A percentile compares a stretch with the other conserved stretches of the same genome.
Conservation (phyloP, 2,113 vertebrate species). For the Delphinapterus leucas region DNA sequence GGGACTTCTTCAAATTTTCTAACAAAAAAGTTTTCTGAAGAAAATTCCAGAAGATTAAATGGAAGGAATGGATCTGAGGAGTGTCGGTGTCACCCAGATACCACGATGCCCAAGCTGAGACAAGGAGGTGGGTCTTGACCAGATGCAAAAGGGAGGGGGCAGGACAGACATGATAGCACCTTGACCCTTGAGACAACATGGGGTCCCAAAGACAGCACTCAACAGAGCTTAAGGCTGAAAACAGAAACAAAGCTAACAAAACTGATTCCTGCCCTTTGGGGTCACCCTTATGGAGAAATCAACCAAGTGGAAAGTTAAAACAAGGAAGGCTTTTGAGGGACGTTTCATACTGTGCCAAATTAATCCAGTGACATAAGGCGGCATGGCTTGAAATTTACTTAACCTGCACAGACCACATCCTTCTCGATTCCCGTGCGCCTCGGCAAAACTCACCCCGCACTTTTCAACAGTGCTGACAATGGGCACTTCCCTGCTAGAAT, state of each 20-base stretch:
- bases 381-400: background rate
- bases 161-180: background rate
- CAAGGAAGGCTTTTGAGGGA: background rate
- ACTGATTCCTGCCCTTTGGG: background rate
- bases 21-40: background rate
- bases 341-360: background rate
- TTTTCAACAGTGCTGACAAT: background rate
- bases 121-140: rapidly evolving
- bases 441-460: background rate
- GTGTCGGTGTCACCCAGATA: background rate
- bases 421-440: background rate
- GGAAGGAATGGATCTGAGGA: background rate
- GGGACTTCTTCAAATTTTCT: background rate
- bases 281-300: background rate
- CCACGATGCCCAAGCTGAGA: background rate
- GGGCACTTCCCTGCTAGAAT: rapidly evolving
- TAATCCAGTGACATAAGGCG: background rate
- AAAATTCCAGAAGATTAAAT: background rate
- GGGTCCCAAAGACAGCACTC: background rate
- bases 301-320: constrained; percentile 5
- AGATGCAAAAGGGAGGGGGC: too few relatives aligned
- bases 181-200: background rate
- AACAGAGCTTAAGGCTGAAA: background rate
- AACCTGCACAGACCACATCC: background rate
- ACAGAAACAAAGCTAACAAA: background rate